These are phyloP conservation scores for Plemyria rubiginata DNA, from an alignment of 2,888 invertebrate genomes.

Conservation along the genomic window DNA sequence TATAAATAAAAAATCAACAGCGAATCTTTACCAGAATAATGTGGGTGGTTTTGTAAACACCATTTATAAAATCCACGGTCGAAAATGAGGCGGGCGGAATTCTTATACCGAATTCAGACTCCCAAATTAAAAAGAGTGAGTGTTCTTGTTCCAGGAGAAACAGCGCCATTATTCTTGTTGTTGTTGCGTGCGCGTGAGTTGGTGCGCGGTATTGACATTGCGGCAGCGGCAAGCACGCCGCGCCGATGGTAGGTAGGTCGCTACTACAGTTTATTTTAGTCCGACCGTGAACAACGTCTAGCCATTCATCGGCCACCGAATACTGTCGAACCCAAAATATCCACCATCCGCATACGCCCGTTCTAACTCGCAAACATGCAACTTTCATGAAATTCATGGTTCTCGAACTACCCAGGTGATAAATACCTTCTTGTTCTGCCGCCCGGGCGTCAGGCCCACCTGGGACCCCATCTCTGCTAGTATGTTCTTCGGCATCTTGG, in stretches of 20 bases:
- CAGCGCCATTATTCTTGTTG: background rate
- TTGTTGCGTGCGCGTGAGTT: conserved; percentile 8
- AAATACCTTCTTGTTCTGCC: conserved; percentile 71
- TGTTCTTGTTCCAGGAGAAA: background rate
- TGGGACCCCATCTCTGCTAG: conserved; percentile 82
- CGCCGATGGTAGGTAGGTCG: conserved; percentile 44
- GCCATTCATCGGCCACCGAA: conserved; percentile 61
- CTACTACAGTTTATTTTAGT: conserved; percentile 65
- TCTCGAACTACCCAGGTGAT: background rate
- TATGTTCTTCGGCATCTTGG: conserved; percentile 78
- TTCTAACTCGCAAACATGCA: conserved; percentile 27
- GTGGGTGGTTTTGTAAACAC: conserved; percentile 9
- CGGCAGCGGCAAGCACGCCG: too few relatives aligned
- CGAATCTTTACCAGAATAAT: background rate
- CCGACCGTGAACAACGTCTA: conserved; percentile 70
- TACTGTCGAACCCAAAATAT: conserved; percentile 59
- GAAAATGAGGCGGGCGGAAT: background rate
- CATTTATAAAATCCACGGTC: background rate
- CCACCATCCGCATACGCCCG: conserved; percentile 35
- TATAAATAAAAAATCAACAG: background rate
- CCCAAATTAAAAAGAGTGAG: too few relatives aligned
- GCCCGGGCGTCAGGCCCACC: conserved; percentile 74
- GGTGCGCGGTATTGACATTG: conserved; percentile 63
- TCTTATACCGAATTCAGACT: too few relatives aligned
- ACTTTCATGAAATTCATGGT: conserved; percentile 11